These are phyloP conservation scores for Talpa occidentalis DNA, from an alignment of 2,113 vertebrate species.

Conservation along the genomic window DNA sequence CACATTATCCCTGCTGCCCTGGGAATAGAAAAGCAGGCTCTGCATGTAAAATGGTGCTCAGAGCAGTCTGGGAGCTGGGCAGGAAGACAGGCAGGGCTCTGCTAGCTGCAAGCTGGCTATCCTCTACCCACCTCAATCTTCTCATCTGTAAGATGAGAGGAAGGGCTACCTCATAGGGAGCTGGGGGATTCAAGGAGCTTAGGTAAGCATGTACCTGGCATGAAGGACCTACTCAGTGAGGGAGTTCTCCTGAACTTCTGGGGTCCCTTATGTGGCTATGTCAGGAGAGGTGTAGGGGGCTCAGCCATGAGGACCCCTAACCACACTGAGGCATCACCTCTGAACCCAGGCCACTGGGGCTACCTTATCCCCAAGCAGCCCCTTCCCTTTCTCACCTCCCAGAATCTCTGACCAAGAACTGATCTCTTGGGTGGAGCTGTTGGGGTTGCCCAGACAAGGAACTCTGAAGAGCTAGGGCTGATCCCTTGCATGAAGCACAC, in stretches of 20 bases:
- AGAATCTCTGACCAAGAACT: neutral
- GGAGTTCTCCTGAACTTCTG: neutral
- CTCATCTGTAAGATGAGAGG: neutral
- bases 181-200: neutral
- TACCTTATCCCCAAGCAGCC: no score
- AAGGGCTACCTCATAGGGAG: fast-evolving
- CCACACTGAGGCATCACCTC: fast-evolving
- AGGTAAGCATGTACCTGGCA: neutral
- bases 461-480: neutral
- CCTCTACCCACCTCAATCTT: neutral
- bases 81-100: neutral
- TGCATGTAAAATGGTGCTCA: neutral
- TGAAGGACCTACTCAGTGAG: fast-evolving
- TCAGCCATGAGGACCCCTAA: neutral
- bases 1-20: conserved; percentile 86
- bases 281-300: neutral
- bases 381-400: neutral
- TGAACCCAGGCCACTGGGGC: neutral
- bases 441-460: neutral
- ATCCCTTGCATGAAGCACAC: conserved; percentile 88
- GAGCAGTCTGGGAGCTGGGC: fast-evolving
- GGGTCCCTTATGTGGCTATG: no score
- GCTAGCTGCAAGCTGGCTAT: neutral
- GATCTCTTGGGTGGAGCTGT: no score
- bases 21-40: neutral